Evolutionary conservation across 1,140 invertebrate genomes (phyloP).

Genomic region (Nebria ingens): DNA sequence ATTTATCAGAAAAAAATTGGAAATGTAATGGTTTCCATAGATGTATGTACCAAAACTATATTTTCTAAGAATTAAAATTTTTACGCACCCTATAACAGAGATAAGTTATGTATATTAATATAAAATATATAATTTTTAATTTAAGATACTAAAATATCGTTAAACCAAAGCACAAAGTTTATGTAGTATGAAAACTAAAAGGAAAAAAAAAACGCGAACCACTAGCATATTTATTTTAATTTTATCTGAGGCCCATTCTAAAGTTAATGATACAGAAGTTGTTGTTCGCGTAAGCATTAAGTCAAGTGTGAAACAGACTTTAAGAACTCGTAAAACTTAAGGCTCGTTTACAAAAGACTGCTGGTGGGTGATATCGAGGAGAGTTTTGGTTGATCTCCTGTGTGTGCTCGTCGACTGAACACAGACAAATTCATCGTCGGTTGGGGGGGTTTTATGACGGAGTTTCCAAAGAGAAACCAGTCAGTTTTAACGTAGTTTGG

Average conservation of each 20-base stretch:
- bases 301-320: constrained; percentile 9
- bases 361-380: neutral
- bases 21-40: too few species aligned
- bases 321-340: constrained; percentile 9
- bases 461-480: neutral
- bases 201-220: neutral
- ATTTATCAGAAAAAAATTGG: too few species aligned
- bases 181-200: neutral
- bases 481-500: neutral
- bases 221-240: constrained; percentile 5
- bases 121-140: too few species aligned
- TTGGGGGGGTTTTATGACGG: neutral
- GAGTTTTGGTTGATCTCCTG: too few species aligned
- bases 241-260: constrained; percentile 3
- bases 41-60: too few species aligned
- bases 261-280: constrained; percentile 8
- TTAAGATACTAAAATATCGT: too few species aligned
- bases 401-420: neutral
- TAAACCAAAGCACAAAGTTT: too few species aligned
- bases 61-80: too few species aligned
- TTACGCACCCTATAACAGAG: too few species aligned
- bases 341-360: constrained; percentile 5
- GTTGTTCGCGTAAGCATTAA: neutral
- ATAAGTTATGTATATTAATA: too few species aligned
- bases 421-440: constrained; percentile 2